These are phyloP conservation scores for Mallotus villosus DNA, from an alignment of 2,797 vertebrate species.

Conservation along the genomic window DNA sequence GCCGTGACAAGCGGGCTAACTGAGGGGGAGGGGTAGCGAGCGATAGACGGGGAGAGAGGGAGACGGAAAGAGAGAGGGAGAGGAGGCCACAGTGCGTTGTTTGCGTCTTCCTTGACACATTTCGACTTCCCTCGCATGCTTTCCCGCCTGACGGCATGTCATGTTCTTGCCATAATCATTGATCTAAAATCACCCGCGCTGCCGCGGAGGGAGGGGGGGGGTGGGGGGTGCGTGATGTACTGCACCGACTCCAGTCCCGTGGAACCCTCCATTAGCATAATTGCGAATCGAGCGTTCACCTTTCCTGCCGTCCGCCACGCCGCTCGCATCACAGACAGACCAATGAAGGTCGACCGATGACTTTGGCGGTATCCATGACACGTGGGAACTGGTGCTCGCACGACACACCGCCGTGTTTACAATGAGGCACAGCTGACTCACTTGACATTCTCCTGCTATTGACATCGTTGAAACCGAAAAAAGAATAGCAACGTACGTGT, in stretches of 20 bases:
- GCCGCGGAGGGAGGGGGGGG: neutral
- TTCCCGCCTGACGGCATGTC: constrained; percentile 25
- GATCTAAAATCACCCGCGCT: constrained; percentile 2
- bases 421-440: neutral
- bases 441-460: neutral
- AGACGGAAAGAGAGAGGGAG: neutral
- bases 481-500: too few relatives aligned
- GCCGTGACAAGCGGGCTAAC: constrained; percentile 48
- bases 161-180: constrained; percentile 3
- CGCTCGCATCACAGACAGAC: neutral
- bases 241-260: too few relatives aligned
- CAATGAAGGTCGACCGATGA: too few relatives aligned
- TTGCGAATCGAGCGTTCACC: neutral
- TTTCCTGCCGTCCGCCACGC: neutral
- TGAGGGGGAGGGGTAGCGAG: constrained; percentile 12
- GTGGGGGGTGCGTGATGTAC: too few relatives aligned
- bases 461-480: neutral
- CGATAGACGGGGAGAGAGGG: constrained; percentile 28
- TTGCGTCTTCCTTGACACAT: constrained; percentile 33
- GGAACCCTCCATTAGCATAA: constrained; percentile 4
- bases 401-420: too few relatives aligned
- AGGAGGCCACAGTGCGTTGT: constrained; percentile 13
- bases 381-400: too few relatives aligned
- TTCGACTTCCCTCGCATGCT: neutral
- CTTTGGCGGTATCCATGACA: too few relatives aligned